Base-by-base conservation (phyloP, 1,140 invertebrate genomes). In the Camponotus floridanus region DNA sequence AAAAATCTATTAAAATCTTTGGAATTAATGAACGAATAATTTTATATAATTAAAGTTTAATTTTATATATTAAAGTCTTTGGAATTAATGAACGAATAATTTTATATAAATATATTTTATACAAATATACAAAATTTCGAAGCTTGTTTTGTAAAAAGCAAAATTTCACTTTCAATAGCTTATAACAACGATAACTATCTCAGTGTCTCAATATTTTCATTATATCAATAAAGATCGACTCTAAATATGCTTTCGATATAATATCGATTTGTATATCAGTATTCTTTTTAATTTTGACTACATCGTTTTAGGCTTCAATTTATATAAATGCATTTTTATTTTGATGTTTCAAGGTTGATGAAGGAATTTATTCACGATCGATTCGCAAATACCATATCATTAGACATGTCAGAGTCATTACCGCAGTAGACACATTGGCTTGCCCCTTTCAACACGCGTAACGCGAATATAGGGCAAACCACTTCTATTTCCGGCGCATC, bases 401-500 rank as follows among this genome's bases (percentile, higher is more conserved):
- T 67, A 67, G 57, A n/a, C 59, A 13, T 76, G 62, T 59, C 78
- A 45, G 67, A 81, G 55, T 71, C 64, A 31, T 80, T 21, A 31
- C 31, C 68, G 68, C 42, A 15, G 15, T 36, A 76, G 83, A 65
- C 59, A 76, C 83, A 78, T 79, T 55, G 61, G 45, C 21, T 67
- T 85, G 74, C 62, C 73, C 31, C 51, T 36, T 78, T 76, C 61
- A 76, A 76, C 64, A 85, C 73, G 67, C 65, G 73, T 65, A 65
- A 65, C 42, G 62, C 59, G 61, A 76, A 85, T 76, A 85, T 76
- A 79, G 74, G 62, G 8, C 83, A 85, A 36, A 55, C 73, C 26
- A 65, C 15, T 78, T 76, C 33, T 78, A 85, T 85, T 85, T 67
- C 83, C 83, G 74, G 62, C 62, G 51, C 71, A 55, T 79, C 33